Evolutionary conservation across 2,113 vertebrate genomes (phyloP).

Genomic region (Oplegnathus fasciatus): DNA sequence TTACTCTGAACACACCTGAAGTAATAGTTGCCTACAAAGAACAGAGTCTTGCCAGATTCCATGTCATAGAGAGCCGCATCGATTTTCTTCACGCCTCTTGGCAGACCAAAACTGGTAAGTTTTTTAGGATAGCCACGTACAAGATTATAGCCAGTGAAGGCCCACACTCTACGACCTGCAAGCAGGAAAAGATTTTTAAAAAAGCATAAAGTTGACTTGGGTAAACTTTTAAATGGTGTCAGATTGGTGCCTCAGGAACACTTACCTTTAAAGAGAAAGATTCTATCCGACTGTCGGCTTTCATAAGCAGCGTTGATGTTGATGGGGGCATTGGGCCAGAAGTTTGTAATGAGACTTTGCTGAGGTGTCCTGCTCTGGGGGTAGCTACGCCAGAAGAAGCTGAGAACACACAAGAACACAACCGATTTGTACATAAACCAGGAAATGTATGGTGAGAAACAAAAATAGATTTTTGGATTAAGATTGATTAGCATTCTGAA

Average conservation of each 20-base stretch:
- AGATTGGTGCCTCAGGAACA: no score
- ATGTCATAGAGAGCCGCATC: constrained; percentile 87
- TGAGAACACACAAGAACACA: constrained; percentile 60
- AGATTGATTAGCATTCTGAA: neutral
- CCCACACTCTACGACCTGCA: constrained; percentile 89
- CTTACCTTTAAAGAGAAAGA: constrained; percentile 82
- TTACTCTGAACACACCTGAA: constrained; percentile 87
- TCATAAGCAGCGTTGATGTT: constrained; percentile 90
- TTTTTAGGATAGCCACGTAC: constrained; percentile 84
- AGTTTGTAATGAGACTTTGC: constrained; percentile 86
- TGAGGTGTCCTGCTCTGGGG: constrained; percentile 65
- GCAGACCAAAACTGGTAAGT: constrained; percentile 85
- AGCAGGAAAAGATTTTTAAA: neutral
- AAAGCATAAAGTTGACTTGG: neutral
- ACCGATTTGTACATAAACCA: constrained; percentile 59
- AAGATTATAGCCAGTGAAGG: constrained; percentile 85
- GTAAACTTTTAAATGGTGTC: neutral
- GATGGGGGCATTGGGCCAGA: constrained; percentile 88
- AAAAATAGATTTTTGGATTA: neutral
- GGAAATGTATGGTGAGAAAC: neutral
- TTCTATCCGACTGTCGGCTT: constrained; percentile 36
- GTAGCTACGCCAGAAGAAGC: constrained; percentile 90
- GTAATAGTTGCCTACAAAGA: constrained; percentile 86
- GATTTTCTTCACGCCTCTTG: constrained; percentile 82
- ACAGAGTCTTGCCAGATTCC: constrained; percentile 84